Evolutionary conservation across 2,888 invertebrate species (phyloP), one percentile per base, ranked within the genome.

Genomic region (Aphelenchoides bicaudatus): DNA sequence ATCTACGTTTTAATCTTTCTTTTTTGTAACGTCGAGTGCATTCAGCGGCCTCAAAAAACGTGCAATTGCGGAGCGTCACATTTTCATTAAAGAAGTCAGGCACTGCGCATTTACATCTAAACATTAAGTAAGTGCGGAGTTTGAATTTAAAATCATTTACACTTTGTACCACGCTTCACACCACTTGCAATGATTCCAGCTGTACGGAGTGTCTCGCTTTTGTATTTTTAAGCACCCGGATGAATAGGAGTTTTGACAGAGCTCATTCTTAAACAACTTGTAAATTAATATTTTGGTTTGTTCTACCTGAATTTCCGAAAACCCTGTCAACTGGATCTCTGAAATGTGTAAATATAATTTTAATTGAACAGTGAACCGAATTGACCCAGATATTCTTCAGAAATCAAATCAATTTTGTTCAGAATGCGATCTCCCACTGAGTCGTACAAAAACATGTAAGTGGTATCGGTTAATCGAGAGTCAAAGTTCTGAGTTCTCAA

Each of bases 31-130:
- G 43, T 21, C 25, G 43, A 10, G 43, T 43, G 23, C 43, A 43
- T 21, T n/a, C 6, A 8, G 25, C 43, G 8, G 43, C 10, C 23
- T 43, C 43, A 43, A 43, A 43, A n/a, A 43, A 43, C 43, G 43
- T 43, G 43, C 43, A 43, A n/a, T 43, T 43, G 10, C 43, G 43
- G 23, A 43, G 43, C 16, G 43, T 43, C 10, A 43, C 23, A 21
- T 43, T 25, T 25, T 19, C 16, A n/a, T 43, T 19, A n/a, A 21
- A 43, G 43, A 43, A 10, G 10, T 10, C 10, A n/a, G 23, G 43
- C 16, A 43, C 23, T 19, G 23, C 10, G 23, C 43, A 6, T 34
- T 10, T 34, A 19, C 10, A 43, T 43, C 43, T 10, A 25, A 21
- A 21, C 21, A 43, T 21, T 10, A 25, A 19, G 23, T 10, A 8